Evolutionary conservation across 2,888 invertebrate species (phyloP).

Genomic region (Onthophagus sagittarius): DNA sequence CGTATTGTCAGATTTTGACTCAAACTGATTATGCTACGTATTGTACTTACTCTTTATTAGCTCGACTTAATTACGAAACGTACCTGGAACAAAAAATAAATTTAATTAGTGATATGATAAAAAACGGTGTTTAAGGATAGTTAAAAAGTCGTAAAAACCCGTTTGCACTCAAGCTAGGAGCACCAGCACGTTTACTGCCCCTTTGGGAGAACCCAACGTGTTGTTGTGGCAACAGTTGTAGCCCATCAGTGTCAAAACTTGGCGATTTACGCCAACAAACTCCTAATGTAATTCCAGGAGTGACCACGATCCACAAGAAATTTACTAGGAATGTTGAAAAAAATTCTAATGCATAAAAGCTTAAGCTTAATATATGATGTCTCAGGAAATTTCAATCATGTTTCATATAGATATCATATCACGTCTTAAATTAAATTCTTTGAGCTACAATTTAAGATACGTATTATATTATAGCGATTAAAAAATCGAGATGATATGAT

Average conservation of each 20-base stretch:
- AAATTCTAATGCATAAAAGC: no score
- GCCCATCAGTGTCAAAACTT: slow-evolving; percentile 25
- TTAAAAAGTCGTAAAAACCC: slow-evolving; percentile 3
- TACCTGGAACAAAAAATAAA: slow-evolving; percentile 9
- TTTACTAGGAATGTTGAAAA: background rate
- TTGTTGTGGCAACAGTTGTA: slow-evolving; percentile 19
- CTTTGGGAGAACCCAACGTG: slow-evolving; percentile 15
- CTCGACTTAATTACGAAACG: background rate
- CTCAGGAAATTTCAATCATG: no score
- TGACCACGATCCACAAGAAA: slow-evolving; percentile 13
- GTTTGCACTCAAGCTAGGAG: background rate
- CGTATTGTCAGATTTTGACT: background rate
- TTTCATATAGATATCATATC: no score
- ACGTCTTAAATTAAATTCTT: no score
- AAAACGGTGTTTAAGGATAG: background rate
- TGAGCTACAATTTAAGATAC: no score
- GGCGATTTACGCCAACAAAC: slow-evolving; percentile 19
- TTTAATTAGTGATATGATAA: background rate
- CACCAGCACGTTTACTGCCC: slow-evolving; percentile 1
- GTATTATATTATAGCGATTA: no score
- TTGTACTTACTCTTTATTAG: background rate
- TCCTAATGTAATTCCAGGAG: slow-evolving; percentile 15
- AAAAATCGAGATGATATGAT: no score
- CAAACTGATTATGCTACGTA: background rate
- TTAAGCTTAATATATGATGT: no score